Evolutionary conservation across 1,140 invertebrate species (phyloP), one percentile per base, ranked within the genome.

Genomic region (Potamilus streckersoni): DNA sequence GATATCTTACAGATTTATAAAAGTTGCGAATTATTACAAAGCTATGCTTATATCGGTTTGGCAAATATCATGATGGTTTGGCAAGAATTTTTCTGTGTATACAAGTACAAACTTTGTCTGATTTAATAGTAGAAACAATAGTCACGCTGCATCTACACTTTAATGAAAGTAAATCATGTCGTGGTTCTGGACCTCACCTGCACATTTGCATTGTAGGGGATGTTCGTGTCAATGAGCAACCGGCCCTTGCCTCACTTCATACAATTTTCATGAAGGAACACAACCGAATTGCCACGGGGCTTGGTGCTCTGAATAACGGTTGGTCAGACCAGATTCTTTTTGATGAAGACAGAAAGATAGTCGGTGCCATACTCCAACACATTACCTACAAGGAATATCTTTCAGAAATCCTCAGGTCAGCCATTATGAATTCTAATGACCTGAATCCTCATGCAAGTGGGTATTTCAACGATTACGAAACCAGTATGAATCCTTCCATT

Each of bases 221-320:
- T 84, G 88, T 91, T n/a, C 91, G 96, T 75, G 93, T 94, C 0
- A 98, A 98, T 89, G 96, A 98, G 85, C 92, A 93, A 79, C 93
- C 97, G 16, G 97, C 95, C 6, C 91, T 99, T 5, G 91, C 96
- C 19, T 94, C 95, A n/a, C 97, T 99, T 95, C 98, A 99, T 86
- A 98, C 96, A 0, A 90, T 99, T 68, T 99, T 95, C 94, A 93
- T 99, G 88, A 90, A 97, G 19, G 96, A 99, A 85, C 98, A 99
- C 87, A 99, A 99, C 86, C 91, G 96, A 69, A 91, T 99, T 66
- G 97, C 96, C 16, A 90, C 88, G 12, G 91, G 92, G 81, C 89
- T 99, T 16, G 92, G 93, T 73, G 87, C 92, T 31, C 87, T 97
- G 12, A 99, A 99, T 90, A 94, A 96, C 3, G 73, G 81, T 19